A percentile compares a stretch with the other conserved stretches of the same genome.
phyloP scores from a whole-genome alignment of 30 jellyfish, hydroid and myxozoan species.

The Cassiopea xamachana region DNA sequence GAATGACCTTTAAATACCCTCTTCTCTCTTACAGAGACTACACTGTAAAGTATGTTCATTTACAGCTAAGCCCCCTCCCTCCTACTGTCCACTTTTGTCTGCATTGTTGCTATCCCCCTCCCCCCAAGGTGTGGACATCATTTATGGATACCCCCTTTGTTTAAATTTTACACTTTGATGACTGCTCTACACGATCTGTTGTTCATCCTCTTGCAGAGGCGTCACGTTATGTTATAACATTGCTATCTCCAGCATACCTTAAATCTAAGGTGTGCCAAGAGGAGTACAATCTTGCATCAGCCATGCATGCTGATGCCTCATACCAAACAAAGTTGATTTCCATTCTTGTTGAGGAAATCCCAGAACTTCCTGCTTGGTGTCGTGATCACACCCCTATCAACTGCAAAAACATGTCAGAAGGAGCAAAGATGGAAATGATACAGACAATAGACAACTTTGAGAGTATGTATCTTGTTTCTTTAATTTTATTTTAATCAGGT shows the following conservation, averaged over 20 bases:
- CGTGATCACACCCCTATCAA: slow-evolving; percentile 51
- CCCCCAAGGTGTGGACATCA: too few species aligned
- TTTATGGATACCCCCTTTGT: too few species aligned
- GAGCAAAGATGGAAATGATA: slow-evolving; percentile 22
- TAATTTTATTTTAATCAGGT: background rate
- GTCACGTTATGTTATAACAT: slow-evolving; percentile 72
- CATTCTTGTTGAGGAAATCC: slow-evolving; percentile 63
- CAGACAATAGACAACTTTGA: slow-evolving; percentile 14
- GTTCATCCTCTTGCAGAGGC: slow-evolving; percentile 79
- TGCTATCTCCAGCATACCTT: slow-evolving; percentile 80
- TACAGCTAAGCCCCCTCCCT: too few species aligned
- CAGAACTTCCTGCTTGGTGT: slow-evolving; percentile 89
- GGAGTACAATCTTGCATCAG: slow-evolving; percentile 91
- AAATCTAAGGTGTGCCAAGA: slow-evolving; percentile 94
- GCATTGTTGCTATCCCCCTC: too few species aligned
- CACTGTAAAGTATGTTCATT: too few species aligned
- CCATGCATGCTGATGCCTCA: slow-evolving; percentile 72
- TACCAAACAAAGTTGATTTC: slow-evolving; percentile 71
- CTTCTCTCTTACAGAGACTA: too few species aligned
- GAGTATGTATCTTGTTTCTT: slow-evolving; percentile 13
- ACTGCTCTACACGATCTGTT: too few species aligned
- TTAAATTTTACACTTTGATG: too few species aligned
- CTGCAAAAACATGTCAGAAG: slow-evolving; percentile 54
- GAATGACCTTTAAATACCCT: too few species aligned
- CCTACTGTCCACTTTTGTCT: too few species aligned